Conservation (phyloP, 2,888 invertebrate genomes). For the Pyralis farinalis region DNA sequence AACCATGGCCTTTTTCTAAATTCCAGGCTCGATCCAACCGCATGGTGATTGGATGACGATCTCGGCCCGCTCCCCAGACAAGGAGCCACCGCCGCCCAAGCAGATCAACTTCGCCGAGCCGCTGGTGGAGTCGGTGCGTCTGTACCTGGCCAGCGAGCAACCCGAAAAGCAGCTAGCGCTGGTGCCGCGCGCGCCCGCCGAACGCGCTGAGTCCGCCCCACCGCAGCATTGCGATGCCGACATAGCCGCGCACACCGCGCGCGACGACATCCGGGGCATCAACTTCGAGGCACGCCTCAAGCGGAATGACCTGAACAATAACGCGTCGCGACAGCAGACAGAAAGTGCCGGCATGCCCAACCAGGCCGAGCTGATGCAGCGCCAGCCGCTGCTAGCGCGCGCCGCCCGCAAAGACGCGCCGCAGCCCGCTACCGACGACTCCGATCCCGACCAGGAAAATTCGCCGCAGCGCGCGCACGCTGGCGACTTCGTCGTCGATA, state of each 20-base stretch:
- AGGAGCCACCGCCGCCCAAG: slow-evolving; percentile 62
- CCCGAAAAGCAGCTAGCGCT: slow-evolving; percentile 58
- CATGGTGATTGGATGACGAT: slow-evolving; percentile 80
- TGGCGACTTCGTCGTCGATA: slow-evolving; percentile 70
- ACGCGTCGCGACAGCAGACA: slow-evolving; percentile 50
- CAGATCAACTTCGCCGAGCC: slow-evolving; percentile 70
- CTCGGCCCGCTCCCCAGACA: slow-evolving; percentile 63
- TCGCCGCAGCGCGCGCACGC: slow-evolving; percentile 59
- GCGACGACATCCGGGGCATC: slow-evolving; percentile 69
- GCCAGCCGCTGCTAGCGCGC: slow-evolving; percentile 74
- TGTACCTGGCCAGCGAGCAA: slow-evolving; percentile 67
- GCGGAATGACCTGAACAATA: slow-evolving; percentile 78
- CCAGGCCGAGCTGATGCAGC: slow-evolving; percentile 76
- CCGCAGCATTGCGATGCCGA: slow-evolving; percentile 55
- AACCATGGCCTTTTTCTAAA: neutral
- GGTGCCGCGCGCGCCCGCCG: slow-evolving; percentile 40
- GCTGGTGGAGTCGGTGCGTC: slow-evolving; percentile 70
- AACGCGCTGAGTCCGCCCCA: slow-evolving; percentile 31
- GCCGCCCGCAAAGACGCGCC: slow-evolving; percentile 58
- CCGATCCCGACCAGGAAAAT: slow-evolving; percentile 69
- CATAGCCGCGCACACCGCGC: slow-evolving; percentile 61
- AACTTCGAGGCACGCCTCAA: slow-evolving; percentile 70
- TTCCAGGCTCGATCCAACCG: slow-evolving; percentile 71
- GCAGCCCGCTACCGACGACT: slow-evolving; percentile 64
- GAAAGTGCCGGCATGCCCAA: slow-evolving; percentile 56